Evolutionary conservation across 2,113 vertebrate species (phyloP).

Genomic region (Chloropsis cyanopogon): DNA sequence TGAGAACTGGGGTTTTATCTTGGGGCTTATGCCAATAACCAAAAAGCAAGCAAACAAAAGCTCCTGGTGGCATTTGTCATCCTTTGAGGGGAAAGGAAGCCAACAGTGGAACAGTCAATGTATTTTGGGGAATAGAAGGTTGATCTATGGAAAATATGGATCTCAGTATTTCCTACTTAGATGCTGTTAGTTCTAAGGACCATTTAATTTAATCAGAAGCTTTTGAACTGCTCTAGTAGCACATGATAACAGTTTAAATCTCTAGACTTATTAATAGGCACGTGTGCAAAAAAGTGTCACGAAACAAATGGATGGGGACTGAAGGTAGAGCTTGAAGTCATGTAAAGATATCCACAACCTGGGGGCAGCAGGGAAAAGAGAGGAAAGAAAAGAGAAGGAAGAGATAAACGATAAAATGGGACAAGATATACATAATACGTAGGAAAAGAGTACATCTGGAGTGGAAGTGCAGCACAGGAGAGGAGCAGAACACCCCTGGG

Average conservation of each 20-base stretch:
- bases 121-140: background rate
- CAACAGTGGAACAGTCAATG: background rate
- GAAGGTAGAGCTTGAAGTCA: background rate
- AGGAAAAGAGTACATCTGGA: background rate
- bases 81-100: background rate
- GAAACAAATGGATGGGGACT: background rate
- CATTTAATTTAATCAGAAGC: background rate
- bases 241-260: background rate
- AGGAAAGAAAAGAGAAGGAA: background rate
- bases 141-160: background rate
- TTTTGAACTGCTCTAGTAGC: background rate
- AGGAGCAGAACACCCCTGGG: background rate
- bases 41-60: background rate
- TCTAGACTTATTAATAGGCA: background rate
- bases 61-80: background rate
- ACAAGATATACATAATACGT: background rate
- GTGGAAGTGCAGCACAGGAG: background rate
- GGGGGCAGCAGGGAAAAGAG: accelerated
- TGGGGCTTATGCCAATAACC: background rate
- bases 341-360: background rate
- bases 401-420: background rate
- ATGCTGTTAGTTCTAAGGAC: background rate
- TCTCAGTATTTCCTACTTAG: background rate
- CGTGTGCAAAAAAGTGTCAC: background rate
- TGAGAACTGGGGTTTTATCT: background rate